Conservation (phyloP, 2,888 invertebrate genomes). For the Sympetrum striolatum region DNA sequence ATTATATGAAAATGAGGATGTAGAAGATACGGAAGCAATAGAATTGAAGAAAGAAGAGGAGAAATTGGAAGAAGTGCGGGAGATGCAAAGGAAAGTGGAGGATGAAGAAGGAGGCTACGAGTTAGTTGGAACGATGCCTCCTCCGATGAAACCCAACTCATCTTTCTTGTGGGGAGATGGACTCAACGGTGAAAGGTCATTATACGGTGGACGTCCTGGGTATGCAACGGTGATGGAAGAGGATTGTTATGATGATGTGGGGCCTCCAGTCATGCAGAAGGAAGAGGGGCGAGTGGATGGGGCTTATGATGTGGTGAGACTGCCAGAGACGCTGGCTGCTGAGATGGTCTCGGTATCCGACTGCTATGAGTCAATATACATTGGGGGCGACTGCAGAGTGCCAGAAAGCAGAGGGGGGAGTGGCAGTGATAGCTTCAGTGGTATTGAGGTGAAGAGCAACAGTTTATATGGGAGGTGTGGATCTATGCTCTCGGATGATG, state of each 20-base stretch:
- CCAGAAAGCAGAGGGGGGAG: conserved; percentile 19
- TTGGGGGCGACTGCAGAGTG: background rate
- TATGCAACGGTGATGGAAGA: conserved; percentile 8
- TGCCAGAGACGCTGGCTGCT: conserved; percentile 24
- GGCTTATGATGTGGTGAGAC: conserved; percentile 52
- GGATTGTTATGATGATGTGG: conserved; percentile 6
- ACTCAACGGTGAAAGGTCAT: too few relatives aligned
- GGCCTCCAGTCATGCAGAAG: background rate
- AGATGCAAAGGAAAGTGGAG: background rate
- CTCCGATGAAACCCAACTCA: conserved; percentile 1
- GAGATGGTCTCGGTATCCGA: conserved; percentile 48
- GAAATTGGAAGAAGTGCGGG: background rate
- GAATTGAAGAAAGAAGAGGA: background rate
- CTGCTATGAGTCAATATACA: conserved; percentile 64
- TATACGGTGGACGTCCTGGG: background rate
- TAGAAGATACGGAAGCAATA: background rate
- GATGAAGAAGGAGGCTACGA: conserved; percentile 9
- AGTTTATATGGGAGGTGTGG: conserved; percentile 53
- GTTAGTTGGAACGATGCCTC: background rate
- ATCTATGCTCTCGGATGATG: conserved; percentile 48
- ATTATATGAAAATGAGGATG: background rate
- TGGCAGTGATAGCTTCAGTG: conserved; percentile 50
- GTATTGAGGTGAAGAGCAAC: conserved; percentile 53
- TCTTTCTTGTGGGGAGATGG: conserved; percentile 2
- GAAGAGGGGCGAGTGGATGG: conserved; percentile 43